Conservation (phyloP, 2,888 invertebrate species). For the Agriopis marginaria region DNA sequence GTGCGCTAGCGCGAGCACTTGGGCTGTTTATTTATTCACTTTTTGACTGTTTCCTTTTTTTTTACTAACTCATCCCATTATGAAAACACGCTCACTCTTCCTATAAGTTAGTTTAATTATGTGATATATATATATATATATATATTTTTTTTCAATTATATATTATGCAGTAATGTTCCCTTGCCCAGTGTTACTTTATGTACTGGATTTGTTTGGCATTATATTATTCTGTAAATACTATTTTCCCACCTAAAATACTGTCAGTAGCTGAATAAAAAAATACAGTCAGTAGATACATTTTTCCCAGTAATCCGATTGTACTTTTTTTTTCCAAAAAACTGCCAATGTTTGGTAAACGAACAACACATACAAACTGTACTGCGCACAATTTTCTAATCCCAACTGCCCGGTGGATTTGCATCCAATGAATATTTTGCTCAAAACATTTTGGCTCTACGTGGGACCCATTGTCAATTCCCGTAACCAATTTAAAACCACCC, state of each 20-base stretch:
- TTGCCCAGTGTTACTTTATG: no score
- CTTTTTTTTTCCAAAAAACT: constrained; percentile 40
- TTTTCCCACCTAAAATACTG: neutral
- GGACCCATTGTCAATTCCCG: constrained; percentile 64
- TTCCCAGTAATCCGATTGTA: constrained; percentile 43
- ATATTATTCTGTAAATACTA: neutral
- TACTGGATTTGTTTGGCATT: no score
- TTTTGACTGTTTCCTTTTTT: no score
- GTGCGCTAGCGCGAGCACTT: no score
- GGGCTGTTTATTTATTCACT: no score
- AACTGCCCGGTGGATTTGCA: constrained; percentile 73
- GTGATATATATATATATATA: no score
- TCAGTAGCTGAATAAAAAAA: constrained; percentile 15
- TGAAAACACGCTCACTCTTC: no score
- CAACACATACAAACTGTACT: constrained; percentile 49
- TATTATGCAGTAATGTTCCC: no score
- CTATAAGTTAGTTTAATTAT: no score
- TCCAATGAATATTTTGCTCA: constrained; percentile 80
- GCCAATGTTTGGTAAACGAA: constrained; percentile 44
- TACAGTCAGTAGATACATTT: constrained; percentile 18
- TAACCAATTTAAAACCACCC: constrained; percentile 50
- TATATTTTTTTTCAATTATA: no score
- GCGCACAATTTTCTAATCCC: constrained; percentile 72
- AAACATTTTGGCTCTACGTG: constrained; percentile 73
- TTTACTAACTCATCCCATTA: no score